Evolutionary conservation across 2,888 invertebrate species (phyloP).

Genomic region (Gisinianus flammeolus): DNA sequence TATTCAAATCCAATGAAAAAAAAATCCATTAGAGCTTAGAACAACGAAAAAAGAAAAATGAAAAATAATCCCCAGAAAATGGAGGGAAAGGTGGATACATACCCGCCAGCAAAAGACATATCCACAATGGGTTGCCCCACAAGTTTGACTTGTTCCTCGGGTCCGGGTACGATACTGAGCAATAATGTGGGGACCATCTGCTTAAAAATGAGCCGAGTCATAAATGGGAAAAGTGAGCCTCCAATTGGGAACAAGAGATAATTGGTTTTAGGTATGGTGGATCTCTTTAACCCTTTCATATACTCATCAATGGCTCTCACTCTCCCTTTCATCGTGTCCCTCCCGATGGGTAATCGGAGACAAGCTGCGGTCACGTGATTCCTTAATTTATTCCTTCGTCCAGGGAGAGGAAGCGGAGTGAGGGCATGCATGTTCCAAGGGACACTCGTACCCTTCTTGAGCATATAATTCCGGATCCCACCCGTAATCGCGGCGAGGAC

Average conservation of each 20-base stretch:
- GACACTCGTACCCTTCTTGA: slow-evolving; percentile 37
- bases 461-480: slow-evolving; percentile 51
- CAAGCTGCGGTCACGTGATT: slow-evolving; percentile 34
- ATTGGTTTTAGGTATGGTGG: slow-evolving; percentile 9
- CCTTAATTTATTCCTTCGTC: slow-evolving; percentile 26
- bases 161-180: slow-evolving; percentile 13
- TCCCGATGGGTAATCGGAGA: not conserved
- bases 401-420: slow-evolving; percentile 31
- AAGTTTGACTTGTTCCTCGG: slow-evolving; percentile 12
- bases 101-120: slow-evolving; percentile 18
- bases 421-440: slow-evolving; percentile 28
- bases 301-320: not conserved
- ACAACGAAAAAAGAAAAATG: not conserved
- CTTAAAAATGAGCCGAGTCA: slow-evolving; percentile 3
- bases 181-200: slow-evolving; percentile 15
- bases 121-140: not conserved
- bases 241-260: slow-evolving; percentile 15
- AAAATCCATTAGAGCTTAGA: not conserved
- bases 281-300: not conserved
- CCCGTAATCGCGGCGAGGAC: slow-evolving; percentile 52
- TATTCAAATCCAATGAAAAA: too few species aligned
- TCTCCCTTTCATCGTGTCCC: not conserved
- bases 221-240: slow-evolving; percentile 26
- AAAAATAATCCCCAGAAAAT: too few species aligned
- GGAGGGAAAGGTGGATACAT: not conserved